A percentile compares a stretch with the other conserved stretches of the same genome.
Conservation (phyloP, 2,888 invertebrate species). For the Melieria picta region DNA sequence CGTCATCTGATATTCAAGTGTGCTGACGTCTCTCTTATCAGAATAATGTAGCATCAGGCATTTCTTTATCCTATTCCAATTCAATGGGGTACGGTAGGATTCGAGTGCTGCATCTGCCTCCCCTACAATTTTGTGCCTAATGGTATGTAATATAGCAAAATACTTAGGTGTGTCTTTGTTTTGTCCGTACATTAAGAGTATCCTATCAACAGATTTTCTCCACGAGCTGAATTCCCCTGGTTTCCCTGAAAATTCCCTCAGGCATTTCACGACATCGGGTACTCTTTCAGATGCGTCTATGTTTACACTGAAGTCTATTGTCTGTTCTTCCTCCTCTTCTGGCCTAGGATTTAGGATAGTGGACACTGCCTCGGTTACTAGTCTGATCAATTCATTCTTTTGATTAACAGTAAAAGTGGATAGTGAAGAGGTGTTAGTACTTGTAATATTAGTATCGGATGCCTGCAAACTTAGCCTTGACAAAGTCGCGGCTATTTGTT, state of each 20-base stretch:
- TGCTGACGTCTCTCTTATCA: conserved; percentile 12
- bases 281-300: background rate
- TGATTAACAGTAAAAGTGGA: background rate
- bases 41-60: conserved; percentile 15
- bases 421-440: no score
- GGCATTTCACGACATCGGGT: background rate
- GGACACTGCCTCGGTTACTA: background rate
- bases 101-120: conserved; percentile 6
- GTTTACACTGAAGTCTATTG: background rate
- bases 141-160: conserved; percentile 6
- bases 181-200: conserved; percentile 10
- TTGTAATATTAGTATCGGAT: background rate
- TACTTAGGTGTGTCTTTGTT: conserved; percentile 2
- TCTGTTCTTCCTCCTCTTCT: background rate
- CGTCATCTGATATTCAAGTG: conserved; percentile 26
- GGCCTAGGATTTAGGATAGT: background rate
- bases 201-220: conserved; percentile 15
- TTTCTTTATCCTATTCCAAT: conserved; percentile 14
- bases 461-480: background rate
- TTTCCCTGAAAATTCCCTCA: conserved; percentile 35
- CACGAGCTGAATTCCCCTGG: conserved; percentile 35
- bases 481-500: conserved; percentile 12
- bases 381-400: background rate
- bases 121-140: conserved; percentile 8
- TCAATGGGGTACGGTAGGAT: conserved; percentile 12